Percentiles rank a stretch among this genome's conserved stretches.
These are phyloP conservation scores for Crax fasciolata DNA, from an alignment of 2,797 vertebrate species.

Conservation along the genomic window DNA sequence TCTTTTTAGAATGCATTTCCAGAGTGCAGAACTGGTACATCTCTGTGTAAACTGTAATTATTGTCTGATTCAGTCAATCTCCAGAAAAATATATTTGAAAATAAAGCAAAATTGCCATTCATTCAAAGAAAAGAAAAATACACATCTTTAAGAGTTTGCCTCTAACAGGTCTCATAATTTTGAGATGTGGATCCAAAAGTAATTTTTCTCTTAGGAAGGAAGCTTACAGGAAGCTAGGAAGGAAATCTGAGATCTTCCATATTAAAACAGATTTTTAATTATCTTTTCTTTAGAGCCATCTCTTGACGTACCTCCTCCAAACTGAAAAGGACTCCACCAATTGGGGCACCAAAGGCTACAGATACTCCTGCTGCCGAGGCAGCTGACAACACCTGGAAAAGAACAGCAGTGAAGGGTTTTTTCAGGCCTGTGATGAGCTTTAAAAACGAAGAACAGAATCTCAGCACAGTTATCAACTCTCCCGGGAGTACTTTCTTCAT, in stretches of 20 bases:
- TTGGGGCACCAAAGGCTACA: slow-evolving; percentile 97
- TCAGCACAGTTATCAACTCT: background rate
- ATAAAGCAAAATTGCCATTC: background rate
- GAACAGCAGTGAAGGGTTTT: background rate
- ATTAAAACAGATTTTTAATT: background rate
- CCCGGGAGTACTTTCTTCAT: background rate
- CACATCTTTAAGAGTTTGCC: background rate
- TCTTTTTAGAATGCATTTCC: background rate
- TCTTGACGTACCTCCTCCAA: slow-evolving; percentile 92
- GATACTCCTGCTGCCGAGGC: slow-evolving; percentile 98
- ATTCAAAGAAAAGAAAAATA: background rate
- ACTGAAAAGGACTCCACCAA: slow-evolving; percentile 98
- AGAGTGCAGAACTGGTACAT: background rate
- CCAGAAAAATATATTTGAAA: background rate
- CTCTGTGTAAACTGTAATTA: background rate
- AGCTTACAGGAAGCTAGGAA: background rate
- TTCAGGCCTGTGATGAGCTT: background rate
- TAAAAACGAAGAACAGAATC: background rate
- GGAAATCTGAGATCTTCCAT: background rate
- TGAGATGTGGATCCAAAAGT: background rate
- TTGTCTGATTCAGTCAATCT: background rate
- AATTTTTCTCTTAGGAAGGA: background rate
- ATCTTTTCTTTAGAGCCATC: background rate
- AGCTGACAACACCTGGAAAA: slow-evolving; percentile 93
- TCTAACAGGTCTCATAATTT: background rate